These are phyloP conservation scores for Ellobius talpinus DNA, from an alignment of 2,113 vertebrate genomes.

Conservation along the genomic window DNA sequence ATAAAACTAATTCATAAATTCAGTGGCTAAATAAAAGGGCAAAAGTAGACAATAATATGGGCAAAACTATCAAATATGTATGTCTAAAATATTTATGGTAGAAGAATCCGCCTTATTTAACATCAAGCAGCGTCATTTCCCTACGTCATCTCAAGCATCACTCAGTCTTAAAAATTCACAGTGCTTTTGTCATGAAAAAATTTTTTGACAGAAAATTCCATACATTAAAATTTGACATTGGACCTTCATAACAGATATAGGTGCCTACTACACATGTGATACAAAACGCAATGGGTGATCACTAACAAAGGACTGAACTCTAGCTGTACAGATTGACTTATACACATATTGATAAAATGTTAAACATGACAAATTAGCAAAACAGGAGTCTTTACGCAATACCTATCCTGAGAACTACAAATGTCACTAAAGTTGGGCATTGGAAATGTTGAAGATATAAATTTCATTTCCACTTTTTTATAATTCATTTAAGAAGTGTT, in stretches of 20 bases:
- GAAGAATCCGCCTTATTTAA: constrained; percentile 52
- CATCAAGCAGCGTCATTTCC: constrained; percentile 56
- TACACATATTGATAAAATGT: constrained; percentile 57
- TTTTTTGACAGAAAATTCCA: constrained; percentile 70
- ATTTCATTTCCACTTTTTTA: constrained; percentile 51
- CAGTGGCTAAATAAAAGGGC: constrained; percentile 61
- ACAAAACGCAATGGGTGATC: constrained; percentile 69
- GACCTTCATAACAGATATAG: constrained; percentile 61
- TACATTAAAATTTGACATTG: constrained; percentile 65
- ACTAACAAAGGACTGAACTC: constrained; percentile 51
- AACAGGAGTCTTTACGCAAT: constrained; percentile 18
- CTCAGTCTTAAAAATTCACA: constrained; percentile 58
- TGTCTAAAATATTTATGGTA: constrained; percentile 51
- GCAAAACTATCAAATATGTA: constrained; percentile 46
- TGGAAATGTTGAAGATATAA: constrained; percentile 49
- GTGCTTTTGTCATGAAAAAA: constrained; percentile 59
- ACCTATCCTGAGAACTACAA: constrained; percentile 51
- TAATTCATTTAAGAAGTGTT: constrained; percentile 48
- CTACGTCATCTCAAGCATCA: constrained; percentile 57
- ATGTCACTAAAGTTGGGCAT: background rate
- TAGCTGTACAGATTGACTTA: constrained; percentile 66
- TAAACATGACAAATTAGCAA: constrained; percentile 68
- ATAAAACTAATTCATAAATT: constrained; percentile 54
- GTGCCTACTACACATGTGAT: constrained; percentile 62
- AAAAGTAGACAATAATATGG: constrained; percentile 69